Conservation (phyloP, 2,888 invertebrate species). For the Trissolcus brochymenae region DNA sequence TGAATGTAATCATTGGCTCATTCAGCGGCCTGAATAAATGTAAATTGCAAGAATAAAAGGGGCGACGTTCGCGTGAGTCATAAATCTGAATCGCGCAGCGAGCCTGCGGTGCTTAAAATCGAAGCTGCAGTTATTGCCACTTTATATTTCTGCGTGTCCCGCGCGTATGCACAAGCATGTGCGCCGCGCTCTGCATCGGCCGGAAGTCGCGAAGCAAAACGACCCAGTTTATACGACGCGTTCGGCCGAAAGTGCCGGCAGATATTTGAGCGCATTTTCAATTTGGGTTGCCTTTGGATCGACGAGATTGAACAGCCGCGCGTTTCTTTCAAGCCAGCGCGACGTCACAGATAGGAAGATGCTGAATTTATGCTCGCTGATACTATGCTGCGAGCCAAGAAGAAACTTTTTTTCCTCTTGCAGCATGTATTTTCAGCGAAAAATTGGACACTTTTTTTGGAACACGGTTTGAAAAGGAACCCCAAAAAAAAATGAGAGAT, state of each 20-base stretch:
- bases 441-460: too few relatives aligned
- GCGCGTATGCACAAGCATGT: conserved; percentile 15
- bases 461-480: too few relatives aligned
- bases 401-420: too few relatives aligned
- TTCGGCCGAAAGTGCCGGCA: conserved; percentile 35
- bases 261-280: conserved; percentile 49
- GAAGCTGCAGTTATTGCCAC: conserved; percentile 44
- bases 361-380: too few relatives aligned
- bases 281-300: conserved; percentile 39
- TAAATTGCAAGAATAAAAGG: conserved; percentile 18
- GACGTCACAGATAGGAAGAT: too few relatives aligned
- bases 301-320: neutral
- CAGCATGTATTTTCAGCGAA: too few relatives aligned
- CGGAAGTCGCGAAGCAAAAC: conserved; percentile 47
- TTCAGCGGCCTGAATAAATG: neutral
- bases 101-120: conserved; percentile 25
- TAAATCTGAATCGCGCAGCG: conserved; percentile 27
- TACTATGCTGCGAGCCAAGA: too few relatives aligned
- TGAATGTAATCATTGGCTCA: neutral
- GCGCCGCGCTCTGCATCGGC: conserved; percentile 17
- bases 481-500: too few relatives aligned
- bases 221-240: conserved; percentile 50
- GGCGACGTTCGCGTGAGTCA: conserved; percentile 10
- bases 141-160: conserved; percentile 29
- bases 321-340: too few relatives aligned